Evolutionary conservation across 2,797 vertebrate genomes (phyloP), one percentile per base, ranked within the genome.

Genomic region (Emys orbicularis): DNA sequence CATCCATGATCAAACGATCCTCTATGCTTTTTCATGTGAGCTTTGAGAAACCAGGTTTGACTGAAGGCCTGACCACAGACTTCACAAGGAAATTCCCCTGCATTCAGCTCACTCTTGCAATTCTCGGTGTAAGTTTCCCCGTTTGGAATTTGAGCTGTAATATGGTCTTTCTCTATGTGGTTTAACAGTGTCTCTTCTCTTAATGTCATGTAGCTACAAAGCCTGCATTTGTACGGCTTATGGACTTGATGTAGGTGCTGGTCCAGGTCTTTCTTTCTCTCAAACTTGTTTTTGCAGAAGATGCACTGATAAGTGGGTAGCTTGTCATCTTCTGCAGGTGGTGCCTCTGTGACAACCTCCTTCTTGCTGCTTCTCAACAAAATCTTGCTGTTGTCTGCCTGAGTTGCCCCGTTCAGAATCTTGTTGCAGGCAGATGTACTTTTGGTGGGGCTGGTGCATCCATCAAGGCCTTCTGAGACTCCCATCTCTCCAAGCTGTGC

Each of bases 21-120:
- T 29, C 99, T 97, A 96, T 99, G 99, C 93, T 99, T 99, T 98
- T 99, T 99, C 99, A 99, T 99, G 98, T 99, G 99, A 37, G 99
- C 98, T 98, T 99, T 99, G 57, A 99, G 98, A 92, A 99, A 99
- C 99, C 99, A 99, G 80, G 99, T 99, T 92, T 99, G 99, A 97
- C 98, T 98, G 93, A 99, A 99, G 53, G 99, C 98, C 97, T 99
- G 99, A 77, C 99, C 99, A 2, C 99, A 99, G 74, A 99, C 99
- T 98, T 99, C 99, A 1, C 99, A 99, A 0, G 99, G 98, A 92
- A 99, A 99, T 76, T 99, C 99, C 0, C 96, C 98, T 0, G 96
- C 84, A 41, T 97, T 93, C 83, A 91, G 81, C 81, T 98, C 94
- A 1, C 97, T 86, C 96, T 98, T 98, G 91, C 98, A 97, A 50